A percentile compares a stretch with the other conserved stretches of the same genome.
These are phyloP conservation scores for Carcharodon carcharias DNA, from an alignment of 2,797 vertebrate species.

Conservation along the genomic window DNA sequence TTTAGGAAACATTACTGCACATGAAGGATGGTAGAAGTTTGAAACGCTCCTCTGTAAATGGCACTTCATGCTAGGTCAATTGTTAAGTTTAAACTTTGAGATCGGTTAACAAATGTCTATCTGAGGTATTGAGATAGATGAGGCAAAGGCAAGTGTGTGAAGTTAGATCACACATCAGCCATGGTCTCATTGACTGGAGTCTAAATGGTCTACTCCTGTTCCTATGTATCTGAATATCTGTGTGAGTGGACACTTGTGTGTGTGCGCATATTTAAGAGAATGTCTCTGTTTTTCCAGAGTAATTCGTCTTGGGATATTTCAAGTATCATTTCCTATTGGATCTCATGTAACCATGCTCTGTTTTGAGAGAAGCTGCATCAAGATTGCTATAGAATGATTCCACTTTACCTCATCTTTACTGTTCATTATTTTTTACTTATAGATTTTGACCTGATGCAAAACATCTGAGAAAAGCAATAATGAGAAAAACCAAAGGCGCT, in stretches of 20 bases:
- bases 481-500: conserved; percentile 1
- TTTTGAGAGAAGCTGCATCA: neutral
- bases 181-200: too few relatives aligned
- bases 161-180: too few relatives aligned
- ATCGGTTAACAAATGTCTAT: too few relatives aligned
- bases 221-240: neutral
- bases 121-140: too few relatives aligned
- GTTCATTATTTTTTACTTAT: neutral
- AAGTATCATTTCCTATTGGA: neutral
- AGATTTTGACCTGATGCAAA: neutral
- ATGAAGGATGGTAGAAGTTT: too few relatives aligned
- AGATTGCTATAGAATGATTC: neutral
- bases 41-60: too few relatives aligned
- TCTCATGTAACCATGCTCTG: neutral
- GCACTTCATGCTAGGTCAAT: too few relatives aligned
- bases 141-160: too few relatives aligned
- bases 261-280: too few relatives aligned
- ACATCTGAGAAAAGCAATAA: neutral
- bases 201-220: too few relatives aligned
- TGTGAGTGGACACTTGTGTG: neutral
- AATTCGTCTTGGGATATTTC: neutral
- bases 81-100: too few relatives aligned
- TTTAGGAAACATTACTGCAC: too few relatives aligned
- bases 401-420: neutral
- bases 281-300: neutral